Evolutionary conservation across 2,888 invertebrate species (phyloP).

Genomic region (Cactoblastis cactorum): DNA sequence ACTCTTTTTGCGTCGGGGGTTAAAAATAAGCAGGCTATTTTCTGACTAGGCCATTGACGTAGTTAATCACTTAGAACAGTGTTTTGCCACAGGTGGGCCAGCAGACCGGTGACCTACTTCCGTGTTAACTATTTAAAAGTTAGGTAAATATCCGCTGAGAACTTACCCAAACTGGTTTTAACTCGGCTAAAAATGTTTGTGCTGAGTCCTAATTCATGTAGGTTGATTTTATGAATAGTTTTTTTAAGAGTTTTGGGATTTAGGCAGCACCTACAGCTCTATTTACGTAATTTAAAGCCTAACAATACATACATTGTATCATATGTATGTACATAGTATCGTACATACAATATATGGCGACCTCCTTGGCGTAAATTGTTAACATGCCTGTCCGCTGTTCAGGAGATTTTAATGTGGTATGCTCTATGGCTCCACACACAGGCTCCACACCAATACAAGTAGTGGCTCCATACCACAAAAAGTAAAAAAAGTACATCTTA

Average conservation of each 20-base stretch:
- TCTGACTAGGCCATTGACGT: not conserved
- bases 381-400: no score
- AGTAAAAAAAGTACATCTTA: no score
- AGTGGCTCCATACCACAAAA: no score
- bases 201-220: constrained; percentile 14
- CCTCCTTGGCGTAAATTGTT: no score
- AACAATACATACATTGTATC: no score
- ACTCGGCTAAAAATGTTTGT: constrained; percentile 40
- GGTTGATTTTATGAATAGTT: not conserved
- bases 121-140: constrained; percentile 53
- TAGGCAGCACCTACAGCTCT: not conserved
- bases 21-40: not conserved
- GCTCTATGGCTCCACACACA: no score
- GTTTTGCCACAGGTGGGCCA: constrained; percentile 55
- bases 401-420: no score
- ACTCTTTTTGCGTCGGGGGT: no score
- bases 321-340: no score
- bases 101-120: constrained; percentile 53
- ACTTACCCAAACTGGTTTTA: constrained; percentile 35
- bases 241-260: not conserved
- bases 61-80: constrained; percentile 21
- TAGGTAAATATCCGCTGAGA: constrained; percentile 40
- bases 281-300: no score
- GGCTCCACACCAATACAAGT: no score
- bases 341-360: no score